Base-by-base conservation (phyloP, 2,888 invertebrate species). In the Chalcis sispes region DNA sequence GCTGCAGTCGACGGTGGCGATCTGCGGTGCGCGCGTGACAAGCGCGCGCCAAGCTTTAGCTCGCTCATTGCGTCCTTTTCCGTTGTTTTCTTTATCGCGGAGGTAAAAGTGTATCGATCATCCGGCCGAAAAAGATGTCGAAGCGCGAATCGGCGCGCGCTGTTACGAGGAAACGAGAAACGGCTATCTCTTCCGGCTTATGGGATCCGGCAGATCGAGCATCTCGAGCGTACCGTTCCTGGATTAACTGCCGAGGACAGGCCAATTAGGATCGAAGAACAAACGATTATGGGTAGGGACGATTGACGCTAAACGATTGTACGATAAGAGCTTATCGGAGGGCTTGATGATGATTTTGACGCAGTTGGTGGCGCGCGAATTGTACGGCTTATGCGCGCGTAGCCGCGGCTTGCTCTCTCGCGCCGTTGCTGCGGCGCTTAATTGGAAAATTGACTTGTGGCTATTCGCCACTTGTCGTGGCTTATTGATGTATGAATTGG, bases 141-240 rank as follows among this genome's bases (percentile, higher is more conserved):
- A 36, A 7, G 4, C 10, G 36, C 36, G 10, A 36, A 36, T 7
- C 20, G 27, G 25, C 20, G 32, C 18, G 29, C n/a, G n/a, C n/a
- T n/a, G n/a, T n/a, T n/a, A n/a, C n/a, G n/a, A n/a, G n/a, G n/a
- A n/a, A n/a, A n/a, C n/a, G n/a, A n/a, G 15, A 23, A 13, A 1
- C n/a, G n/a, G n/a, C n/a, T n/a, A n/a, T n/a, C n/a, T n/a, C 77
- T 50, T 64, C 75, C 72, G 77, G 83, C 85, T 82, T 81, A 87
- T 87, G 87, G 87, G 86, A 87, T 86, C 85, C 80, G 83, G 84
- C 80, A 84, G 83, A 77, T 86, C 86, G 75, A 82, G 81, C 65
- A 66, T 77, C 73, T 77, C 73, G 70, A 75, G 59, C 58, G 80
- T 70, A 74, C 74, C 10, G 10, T 36, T 36, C 36, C 10, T 15